phyloP scores from a whole-genome alignment of 2,888 invertebrate species.

The Furcula furcula region DNA sequence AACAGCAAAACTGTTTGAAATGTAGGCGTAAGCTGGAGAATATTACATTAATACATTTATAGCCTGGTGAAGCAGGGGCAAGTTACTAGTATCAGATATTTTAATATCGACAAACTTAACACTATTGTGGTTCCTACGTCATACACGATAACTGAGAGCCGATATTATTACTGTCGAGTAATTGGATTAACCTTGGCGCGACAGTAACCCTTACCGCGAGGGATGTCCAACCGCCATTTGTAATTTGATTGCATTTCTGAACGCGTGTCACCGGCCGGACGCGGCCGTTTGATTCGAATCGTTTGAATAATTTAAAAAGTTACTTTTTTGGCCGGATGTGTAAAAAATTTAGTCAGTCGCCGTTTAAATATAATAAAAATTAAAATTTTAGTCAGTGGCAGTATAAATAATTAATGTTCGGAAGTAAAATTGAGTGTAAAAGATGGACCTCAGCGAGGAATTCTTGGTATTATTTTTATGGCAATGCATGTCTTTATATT shows the following conservation, averaged over 20 bases:
- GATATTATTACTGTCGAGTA: constrained; percentile 58
- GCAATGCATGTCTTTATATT: too few species aligned
- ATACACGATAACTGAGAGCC: constrained; percentile 32
- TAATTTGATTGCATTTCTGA: constrained; percentile 54
- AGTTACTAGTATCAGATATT: too few species aligned
- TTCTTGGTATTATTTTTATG: too few species aligned
- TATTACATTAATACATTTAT: too few species aligned
- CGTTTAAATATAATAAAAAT: background rate
- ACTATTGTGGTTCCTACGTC: constrained; percentile 12
- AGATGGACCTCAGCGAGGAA: constrained; percentile 74
- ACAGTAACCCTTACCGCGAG: constrained; percentile 64
- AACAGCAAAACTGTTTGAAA: too few species aligned
- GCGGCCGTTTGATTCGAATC: constrained; percentile 10
- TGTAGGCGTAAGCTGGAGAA: too few species aligned
- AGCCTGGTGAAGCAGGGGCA: too few species aligned
- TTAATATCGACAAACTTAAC: background rate
- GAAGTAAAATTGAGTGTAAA: constrained; percentile 81
- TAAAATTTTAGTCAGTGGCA: constrained; percentile 6
- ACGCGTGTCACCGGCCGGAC: constrained; percentile 38
- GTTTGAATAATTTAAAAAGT: constrained; percentile 13
- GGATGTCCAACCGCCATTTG: constrained; percentile 48
- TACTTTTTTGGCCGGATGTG: constrained; percentile 9
- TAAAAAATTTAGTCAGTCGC: constrained; percentile 8
- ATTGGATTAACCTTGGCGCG: constrained; percentile 78
- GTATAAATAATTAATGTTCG: constrained; percentile 74